phyloP scores from a whole-genome alignment of 2,888 invertebrate genomes.

The Theretra japonica region DNA sequence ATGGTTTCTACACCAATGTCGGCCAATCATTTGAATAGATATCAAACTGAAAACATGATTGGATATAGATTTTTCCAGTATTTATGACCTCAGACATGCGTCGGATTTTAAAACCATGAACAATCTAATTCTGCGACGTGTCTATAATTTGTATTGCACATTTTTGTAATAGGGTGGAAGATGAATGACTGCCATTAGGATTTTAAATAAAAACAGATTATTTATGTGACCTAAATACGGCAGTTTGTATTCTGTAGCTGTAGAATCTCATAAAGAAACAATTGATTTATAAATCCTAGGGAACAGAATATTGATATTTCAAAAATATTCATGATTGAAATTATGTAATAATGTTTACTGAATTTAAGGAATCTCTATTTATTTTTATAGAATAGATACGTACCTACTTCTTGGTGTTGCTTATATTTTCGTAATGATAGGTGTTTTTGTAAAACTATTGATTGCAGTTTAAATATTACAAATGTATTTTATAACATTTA shows the following conservation, averaged over 20 bases:
- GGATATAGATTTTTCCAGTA: no score
- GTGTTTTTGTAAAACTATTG: constrained; percentile 21
- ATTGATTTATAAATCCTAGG: background rate
- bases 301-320: background rate
- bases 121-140: no score
- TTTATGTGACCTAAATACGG: background rate
- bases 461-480: constrained; percentile 21
- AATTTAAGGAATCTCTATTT: constrained; percentile 47
- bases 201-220: background rate
- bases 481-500: constrained; percentile 22
- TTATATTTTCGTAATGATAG: constrained; percentile 33
- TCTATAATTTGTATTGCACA: no score
- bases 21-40: no score
- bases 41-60: no score
- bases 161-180: no score
- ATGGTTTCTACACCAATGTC: no score
- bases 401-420: constrained; percentile 41
- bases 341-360: constrained; percentile 35
- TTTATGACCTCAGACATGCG: no score
- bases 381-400: constrained; percentile 46
- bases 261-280: constrained; percentile 13
- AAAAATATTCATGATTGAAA: background rate
- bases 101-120: no score
- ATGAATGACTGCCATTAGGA: no score
- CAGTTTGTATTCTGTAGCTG: background rate